Base-by-base conservation (phyloP, 2,888 invertebrate genomes). In the Sarcophaga variegata region DNA sequence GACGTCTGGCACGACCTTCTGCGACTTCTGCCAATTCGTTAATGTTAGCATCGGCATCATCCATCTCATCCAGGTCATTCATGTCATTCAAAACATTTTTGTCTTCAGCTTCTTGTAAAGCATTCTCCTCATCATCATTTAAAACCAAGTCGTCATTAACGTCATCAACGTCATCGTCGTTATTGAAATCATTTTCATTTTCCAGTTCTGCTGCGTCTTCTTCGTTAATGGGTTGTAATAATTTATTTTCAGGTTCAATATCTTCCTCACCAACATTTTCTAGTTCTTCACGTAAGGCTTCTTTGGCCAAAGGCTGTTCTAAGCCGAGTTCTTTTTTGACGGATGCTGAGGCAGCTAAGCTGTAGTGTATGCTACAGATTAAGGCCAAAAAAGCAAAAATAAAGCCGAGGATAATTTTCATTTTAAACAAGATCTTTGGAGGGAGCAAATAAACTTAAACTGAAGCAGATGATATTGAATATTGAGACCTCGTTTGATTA, bases 321-420 rank as follows among this genome's bases (percentile, higher is more conserved):
- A 69, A 10, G 11, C 45, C 14, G 1, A 27, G 47, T 17, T 80
- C 63, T 14, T 74, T 22, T 1, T n/a, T 11, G 3, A 45, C 54
- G 2, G 37, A 14, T 37, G 71, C 47, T 17, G 81, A 78, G n/a
- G 37, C 83, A 49, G 76, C 62, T 3, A 64, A 62, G 45, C 75
- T 67, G 22, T 71, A 71, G 2, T 82, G 72, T 14, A 75, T 12
- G 20, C 59, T 37, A 75, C 78, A 75, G 4, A 84, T 45, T 12
- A 88, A 64, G 4, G 77, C 83, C 63, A 70, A 72, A 2, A 85
- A 8, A 12, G 81, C 70, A 49, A 86, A 63, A 14, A 62, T 10
- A 11, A 83, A 66, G 3, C 63, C 22, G 5, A 85, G 63, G 3
- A 69, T 59, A 37, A 78, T 14, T 71, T 70, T 83, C 88, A 88